Conservation (phyloP, 2,888 invertebrate genomes). For the Drosophila suboccidentalis region DNA sequence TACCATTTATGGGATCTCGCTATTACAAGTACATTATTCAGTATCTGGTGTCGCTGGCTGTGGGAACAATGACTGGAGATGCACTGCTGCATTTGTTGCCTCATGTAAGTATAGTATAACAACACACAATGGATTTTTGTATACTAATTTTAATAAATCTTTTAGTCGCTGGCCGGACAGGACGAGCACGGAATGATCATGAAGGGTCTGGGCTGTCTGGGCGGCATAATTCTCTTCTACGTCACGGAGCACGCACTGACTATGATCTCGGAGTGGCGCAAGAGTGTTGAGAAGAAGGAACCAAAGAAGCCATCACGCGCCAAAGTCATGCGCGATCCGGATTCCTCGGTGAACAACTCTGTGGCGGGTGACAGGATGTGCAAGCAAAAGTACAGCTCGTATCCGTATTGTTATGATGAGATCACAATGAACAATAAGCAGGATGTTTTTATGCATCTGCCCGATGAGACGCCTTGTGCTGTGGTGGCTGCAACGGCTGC, state of each 20-base stretch:
- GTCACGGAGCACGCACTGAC: conserved; percentile 94
- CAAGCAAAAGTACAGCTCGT: conserved; percentile 95
- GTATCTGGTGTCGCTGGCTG: conserved; percentile 96
- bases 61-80: conserved; percentile 96
- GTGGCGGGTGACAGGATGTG: conserved; percentile 88
- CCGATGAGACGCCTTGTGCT: conserved; percentile 56
- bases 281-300: conserved; percentile 90
- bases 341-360: conserved; percentile 84
- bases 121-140: too few relatives aligned
- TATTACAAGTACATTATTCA: conserved; percentile 96
- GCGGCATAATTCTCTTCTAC: conserved; percentile 95
- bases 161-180: conserved; percentile 83
- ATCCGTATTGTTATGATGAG: conserved; percentile 95
- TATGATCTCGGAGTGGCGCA: conserved; percentile 93
- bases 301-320: conserved; percentile 87
- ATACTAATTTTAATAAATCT: not conserved
- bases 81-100: conserved; percentile 96
- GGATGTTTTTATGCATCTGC: conserved; percentile 86
- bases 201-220: conserved; percentile 91
- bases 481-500: conserved; percentile 31
- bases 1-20: conserved; percentile 95
- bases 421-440: conserved; percentile 91
- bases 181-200: conserved; percentile 90
- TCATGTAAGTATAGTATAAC: conserved; percentile 88
- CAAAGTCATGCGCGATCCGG: conserved; percentile 90